These are phyloP conservation scores for Ailurus styani DNA, from an alignment of 2,113 vertebrate genomes.

Conservation along the genomic window DNA sequence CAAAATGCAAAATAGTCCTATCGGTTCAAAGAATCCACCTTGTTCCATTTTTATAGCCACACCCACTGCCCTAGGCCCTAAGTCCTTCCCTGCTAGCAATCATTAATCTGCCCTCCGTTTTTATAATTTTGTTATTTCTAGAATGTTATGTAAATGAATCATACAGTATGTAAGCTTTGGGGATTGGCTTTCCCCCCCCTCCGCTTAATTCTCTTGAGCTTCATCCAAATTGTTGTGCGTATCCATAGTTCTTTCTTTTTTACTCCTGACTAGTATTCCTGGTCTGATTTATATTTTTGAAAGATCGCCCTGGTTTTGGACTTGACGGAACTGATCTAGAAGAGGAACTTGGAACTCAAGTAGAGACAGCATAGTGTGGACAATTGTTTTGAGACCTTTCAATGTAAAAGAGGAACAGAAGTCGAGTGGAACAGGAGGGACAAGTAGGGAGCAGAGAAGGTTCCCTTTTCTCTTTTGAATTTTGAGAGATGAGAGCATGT, in stretches of 20 bases:
- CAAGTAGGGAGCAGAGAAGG: background rate
- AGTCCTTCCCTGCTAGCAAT: background rate
- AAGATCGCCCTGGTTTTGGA: background rate
- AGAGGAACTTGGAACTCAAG: background rate
- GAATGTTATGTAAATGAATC: background rate
- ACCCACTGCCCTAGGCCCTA: background rate
- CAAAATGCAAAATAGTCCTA: background rate
- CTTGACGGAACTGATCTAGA: background rate
- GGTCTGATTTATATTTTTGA: background rate
- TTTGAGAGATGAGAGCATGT: background rate
- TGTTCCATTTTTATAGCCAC: background rate
- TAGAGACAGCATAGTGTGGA: background rate
- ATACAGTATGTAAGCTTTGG: background rate
- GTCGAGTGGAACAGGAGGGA: background rate
- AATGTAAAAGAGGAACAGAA: background rate
- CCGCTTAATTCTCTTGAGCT: background rate
- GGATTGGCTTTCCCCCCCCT: background rate
- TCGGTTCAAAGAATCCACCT: background rate
- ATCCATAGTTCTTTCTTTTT: background rate
- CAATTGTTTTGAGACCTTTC: background rate
- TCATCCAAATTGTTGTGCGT: background rate
- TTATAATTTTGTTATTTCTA: background rate
- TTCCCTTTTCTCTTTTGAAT: background rate
- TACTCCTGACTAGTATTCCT: background rate
- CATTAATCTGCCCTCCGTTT: background rate